Evolutionary conservation across 2,113 vertebrate species (phyloP).

Genomic region (Malurus elegans): DNA sequence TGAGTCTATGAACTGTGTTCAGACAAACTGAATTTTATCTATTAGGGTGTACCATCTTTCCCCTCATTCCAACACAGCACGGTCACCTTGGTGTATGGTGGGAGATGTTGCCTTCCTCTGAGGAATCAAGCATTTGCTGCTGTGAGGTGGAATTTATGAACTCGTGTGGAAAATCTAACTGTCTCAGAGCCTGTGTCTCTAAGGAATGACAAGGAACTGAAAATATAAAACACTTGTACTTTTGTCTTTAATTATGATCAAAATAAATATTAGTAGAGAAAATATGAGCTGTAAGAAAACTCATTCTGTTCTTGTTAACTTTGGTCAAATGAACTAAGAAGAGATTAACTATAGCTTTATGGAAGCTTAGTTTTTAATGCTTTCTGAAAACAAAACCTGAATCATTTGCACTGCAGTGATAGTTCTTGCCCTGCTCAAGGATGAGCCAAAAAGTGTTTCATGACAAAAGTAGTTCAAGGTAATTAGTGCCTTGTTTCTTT

Average conservation of each 20-base stretch:
- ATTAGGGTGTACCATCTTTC: not conserved
- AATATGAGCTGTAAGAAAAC: not conserved
- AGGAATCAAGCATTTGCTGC: not conserved
- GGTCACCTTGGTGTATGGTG: not conserved
- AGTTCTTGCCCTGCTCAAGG: constrained; percentile 58
- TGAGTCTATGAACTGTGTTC: not conserved
- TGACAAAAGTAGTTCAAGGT: constrained; percentile 69
- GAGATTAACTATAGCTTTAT: not conserved
- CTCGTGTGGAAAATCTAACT: not conserved
- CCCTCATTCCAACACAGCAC: not conserved
- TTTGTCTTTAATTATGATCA: not conserved
- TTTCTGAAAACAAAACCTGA: not conserved
- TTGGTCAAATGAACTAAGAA: not conserved
- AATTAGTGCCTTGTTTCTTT: constrained; percentile 66
- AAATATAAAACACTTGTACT: not conserved
- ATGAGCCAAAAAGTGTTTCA: constrained; percentile 50
- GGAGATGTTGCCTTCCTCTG: not conserved
- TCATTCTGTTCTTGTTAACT: not conserved
- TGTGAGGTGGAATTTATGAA: not conserved
- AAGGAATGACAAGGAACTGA: not conserved
- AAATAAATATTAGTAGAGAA: not conserved
- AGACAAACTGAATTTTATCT: not conserved
- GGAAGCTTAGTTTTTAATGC: not conserved
- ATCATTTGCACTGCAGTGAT: not conserved
- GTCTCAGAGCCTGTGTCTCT: not conserved